These are phyloP conservation scores for Mycteria americana DNA, from an alignment of 2,797 vertebrate species.

Conservation along the genomic window DNA sequence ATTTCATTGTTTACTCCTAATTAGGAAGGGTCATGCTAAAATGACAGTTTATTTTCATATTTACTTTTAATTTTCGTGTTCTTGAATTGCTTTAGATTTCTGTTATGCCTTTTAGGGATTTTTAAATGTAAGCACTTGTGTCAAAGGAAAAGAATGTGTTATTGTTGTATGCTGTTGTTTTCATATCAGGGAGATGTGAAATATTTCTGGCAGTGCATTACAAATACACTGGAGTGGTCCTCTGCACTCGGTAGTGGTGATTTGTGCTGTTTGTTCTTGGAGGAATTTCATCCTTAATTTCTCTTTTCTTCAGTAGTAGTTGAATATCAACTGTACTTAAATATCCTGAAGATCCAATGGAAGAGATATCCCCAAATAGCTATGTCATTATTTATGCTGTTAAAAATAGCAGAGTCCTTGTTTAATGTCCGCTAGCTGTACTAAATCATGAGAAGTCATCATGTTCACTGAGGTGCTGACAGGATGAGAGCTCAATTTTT, in stretches of 20 bases:
- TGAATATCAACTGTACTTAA: not conserved
- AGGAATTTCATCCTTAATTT: not conserved
- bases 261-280: not conserved
- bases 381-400: not conserved
- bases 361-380: not conserved
- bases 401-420: not conserved
- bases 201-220: not conserved
- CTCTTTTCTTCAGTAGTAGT: not conserved
- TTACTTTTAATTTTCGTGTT: not conserved
- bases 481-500: not conserved
- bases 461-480: not conserved
- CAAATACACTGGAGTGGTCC: not conserved
- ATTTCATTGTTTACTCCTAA: not conserved
- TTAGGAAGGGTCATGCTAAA: not conserved
- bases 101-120: not conserved
- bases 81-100: not conserved
- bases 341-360: not conserved
- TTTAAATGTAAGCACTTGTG: not conserved
- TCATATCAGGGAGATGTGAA: not conserved
- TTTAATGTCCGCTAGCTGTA: not conserved
- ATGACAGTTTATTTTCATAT: not conserved
- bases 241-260: not conserved
- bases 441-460: not conserved
- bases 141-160: not conserved
- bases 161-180: not conserved